Base-by-base conservation (phyloP, 2,113 vertebrate genomes). In the Pholis gunnellus region DNA sequence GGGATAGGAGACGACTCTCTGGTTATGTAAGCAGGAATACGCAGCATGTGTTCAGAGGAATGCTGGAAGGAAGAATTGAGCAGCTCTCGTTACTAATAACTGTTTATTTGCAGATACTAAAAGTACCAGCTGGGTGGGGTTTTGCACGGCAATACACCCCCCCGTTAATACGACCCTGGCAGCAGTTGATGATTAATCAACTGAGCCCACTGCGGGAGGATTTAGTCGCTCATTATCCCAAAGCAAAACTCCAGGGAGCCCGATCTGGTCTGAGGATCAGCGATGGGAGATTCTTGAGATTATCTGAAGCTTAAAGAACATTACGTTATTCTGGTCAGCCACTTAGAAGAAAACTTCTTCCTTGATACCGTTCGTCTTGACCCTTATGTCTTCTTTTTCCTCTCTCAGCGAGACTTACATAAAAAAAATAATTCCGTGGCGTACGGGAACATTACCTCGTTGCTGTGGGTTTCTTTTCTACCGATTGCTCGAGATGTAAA, bases 131-230 rank as follows among this genome's bases (percentile, higher is more conserved):
- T 72, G 75, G 50, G 60, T 60, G 56, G 22, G 22, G 65, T 59
- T 31, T 60, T 29, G 4, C n/a, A 69, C 0, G 1, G 46, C 1
- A 36, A n/a, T 64, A 44, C 42, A 36, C 29, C 36, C 31, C 18
- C 17, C 7, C 54, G 59, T 68, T 83, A 22, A 71, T 15, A 10
- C 65, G n/a, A 57, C 27, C 31, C 72, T 46, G 52, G 71, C 73
- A 27, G 85, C 81, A 77, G 80, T 85, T 87, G 50, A 54, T 87
- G 75, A 90, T 89, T 91, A 86, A 85, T 90, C 88, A 74, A 74
- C 78, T 22, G 64, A 74, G 64, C 56, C 48, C 36, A 6, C 52
- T 59, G 78, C 66, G 25, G 74, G 65, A 83, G 81, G 75, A 83
- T 83, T 90, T 72, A 79, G 79, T 78, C 0, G 17, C 56, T 91